phyloP scores from a whole-genome alignment of 2,797 vertebrate genomes.

The Strix occidentalis region DNA sequence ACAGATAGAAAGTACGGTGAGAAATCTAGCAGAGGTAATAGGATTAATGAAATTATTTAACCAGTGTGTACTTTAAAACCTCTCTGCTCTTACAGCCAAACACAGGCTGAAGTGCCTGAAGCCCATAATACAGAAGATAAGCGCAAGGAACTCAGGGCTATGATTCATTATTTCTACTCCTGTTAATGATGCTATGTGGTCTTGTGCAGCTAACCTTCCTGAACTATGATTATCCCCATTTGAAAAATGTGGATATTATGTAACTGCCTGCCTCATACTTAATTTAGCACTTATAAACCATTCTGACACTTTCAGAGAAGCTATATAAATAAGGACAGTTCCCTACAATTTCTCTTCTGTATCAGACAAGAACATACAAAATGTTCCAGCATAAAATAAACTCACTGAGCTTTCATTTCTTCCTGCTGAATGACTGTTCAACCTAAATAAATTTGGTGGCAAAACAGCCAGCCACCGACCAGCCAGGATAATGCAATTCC shows the following conservation, averaged over 20 bases:
- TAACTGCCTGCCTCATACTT: neutral
- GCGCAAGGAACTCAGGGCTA: neutral
- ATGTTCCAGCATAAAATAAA: conserved; percentile 1
- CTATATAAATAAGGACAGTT: neutral
- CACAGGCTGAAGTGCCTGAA: neutral
- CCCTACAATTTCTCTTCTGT: neutral
- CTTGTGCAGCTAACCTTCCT: neutral
- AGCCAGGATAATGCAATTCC: neutral
- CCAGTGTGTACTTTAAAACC: neutral
- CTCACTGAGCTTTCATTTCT: neutral
- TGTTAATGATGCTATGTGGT: neutral
- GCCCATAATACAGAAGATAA: neutral
- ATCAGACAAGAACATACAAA: neutral
- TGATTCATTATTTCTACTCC: conserved; percentile 3
- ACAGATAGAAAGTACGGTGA: neutral
- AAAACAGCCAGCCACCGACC: neutral
- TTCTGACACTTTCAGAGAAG: neutral
- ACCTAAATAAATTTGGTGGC: neutral
- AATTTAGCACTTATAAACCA: neutral
- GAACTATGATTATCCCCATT: neutral
- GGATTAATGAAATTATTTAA: neutral
- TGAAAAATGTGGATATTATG: neutral
- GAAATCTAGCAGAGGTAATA: neutral
- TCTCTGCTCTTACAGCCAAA: neutral
- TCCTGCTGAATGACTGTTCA: neutral